Conservation (phyloP, 2,797 vertebrate species). For the Karalla daura region DNA sequence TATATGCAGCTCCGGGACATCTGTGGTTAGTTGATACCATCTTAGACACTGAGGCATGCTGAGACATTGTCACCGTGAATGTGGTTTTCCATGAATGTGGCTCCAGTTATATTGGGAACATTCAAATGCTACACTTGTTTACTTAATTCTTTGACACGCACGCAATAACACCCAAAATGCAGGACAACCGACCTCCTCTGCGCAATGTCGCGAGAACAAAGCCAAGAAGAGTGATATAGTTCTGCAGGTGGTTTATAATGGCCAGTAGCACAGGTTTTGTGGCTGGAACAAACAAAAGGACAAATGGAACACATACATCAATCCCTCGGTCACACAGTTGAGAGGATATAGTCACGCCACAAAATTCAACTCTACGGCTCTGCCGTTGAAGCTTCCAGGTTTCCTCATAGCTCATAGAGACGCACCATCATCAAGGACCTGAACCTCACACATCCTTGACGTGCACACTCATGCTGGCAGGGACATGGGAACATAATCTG, state of each 20-base stretch:
- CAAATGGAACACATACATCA: no score
- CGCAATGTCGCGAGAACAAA: neutral
- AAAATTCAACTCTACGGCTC: no score
- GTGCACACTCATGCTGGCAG: no score
- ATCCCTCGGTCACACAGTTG: no score
- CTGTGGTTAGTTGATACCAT: slow-evolving; percentile 23
- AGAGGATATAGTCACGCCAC: no score
- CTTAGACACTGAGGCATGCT: slow-evolving; percentile 17
- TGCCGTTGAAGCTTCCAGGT: no score
- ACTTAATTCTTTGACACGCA: no score
- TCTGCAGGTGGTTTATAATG: neutral
- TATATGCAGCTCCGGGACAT: slow-evolving; percentile 9
- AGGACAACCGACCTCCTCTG: neutral
- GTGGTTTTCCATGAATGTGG: neutral
- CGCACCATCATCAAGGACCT: no score
- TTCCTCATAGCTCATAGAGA: no score
- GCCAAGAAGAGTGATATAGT: neutral
- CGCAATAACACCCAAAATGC: neutral
- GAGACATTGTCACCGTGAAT: neutral
- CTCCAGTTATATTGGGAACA: neutral
- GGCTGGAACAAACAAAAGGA: neutral
- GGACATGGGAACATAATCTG: no score
- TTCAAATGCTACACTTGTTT: neutral
- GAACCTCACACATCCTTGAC: no score
- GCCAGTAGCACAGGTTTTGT: neutral